A percentile compares a stretch with the other conserved stretches of the same genome.
Evolutionary conservation across 2,113 vertebrate genomes (phyloP).

Genomic region (Micronycteris hirsuta): DNA sequence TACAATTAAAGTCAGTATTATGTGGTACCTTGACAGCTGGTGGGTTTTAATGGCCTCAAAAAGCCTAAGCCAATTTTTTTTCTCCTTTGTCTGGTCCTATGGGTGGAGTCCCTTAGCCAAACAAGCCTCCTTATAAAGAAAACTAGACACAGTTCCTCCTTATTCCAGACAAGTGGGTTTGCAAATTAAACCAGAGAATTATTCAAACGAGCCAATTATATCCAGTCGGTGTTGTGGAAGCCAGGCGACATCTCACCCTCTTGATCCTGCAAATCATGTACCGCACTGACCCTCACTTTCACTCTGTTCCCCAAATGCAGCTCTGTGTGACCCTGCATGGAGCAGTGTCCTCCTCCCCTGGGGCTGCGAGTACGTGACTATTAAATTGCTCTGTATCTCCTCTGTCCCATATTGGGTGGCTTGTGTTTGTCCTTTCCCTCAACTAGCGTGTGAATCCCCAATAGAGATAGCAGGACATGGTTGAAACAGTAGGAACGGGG

Average conservation of each 20-base stretch:
- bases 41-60: neutral
- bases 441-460: neutral
- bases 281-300: neutral
- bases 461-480: neutral
- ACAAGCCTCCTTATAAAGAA: neutral
- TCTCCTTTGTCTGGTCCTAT: neutral
- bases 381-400: neutral
- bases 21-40: neutral
- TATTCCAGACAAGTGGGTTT: neutral
- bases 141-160: neutral
- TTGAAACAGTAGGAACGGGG: neutral
- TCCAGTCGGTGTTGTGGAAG: neutral
- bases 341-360: neutral
- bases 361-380: neutral
- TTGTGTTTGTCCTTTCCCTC: neutral
- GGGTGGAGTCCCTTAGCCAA: neutral
- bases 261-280: neutral
- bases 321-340: neutral
- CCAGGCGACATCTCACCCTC: neutral
- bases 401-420: neutral
- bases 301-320: neutral
- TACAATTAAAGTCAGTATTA: neutral
- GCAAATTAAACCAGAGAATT: neutral
- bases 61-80: neutral
- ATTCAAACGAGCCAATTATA: neutral